Base-by-base conservation (phyloP, 2,888 invertebrate genomes). In the Athrips mouffetella region DNA sequence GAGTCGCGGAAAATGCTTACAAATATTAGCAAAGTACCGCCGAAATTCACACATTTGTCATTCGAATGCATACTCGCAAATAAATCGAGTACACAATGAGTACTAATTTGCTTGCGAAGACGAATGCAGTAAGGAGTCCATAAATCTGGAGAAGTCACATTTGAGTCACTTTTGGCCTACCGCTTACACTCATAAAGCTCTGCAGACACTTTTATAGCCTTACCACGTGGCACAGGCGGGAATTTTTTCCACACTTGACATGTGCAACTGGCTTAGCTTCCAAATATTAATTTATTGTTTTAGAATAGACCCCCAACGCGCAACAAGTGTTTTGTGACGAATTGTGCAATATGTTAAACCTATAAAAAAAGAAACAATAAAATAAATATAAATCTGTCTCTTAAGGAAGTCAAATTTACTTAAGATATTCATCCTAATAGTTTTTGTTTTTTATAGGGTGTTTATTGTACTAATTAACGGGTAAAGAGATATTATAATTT, bases 61-160 rank as follows among this genome's bases (percentile, higher is more conserved):
- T 73, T 73, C 70, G 54, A n/a, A 59, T 56, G 63, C 65, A 70
- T 67, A 69, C 70, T 72, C 60, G 68, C 67, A 70, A 80, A 83
- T 84, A 86, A 87, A 84, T 83, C 80, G 74, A 68, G 74, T 74
- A 73, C 77, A 84, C 84, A 86, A 85, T 87, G 87, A 85, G 79
- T 85, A 83, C 81, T 87, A 87, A 88, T 88, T 88, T 86, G 85
- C 83, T 80, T 78, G 71, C 80, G 80, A 86, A 88, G 88, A 88
- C 78, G 80, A 81, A 87, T 88, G 87, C 81, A 84, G 68, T 55
- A 63, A 62, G 62, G 63, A 70, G 80, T 80, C 70, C 84, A 87
- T 87, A 86, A 88, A 87, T 88, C 80, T 67, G 76, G 49, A 59
- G 69, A 70, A 83, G 83, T 80, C 84, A 75, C 76, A 33, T 33